Percentiles rank a stretch among this genome's conserved stretches.
Evolutionary conservation across 2,888 invertebrate genomes (phyloP).

Genomic region (Graphium colonna): DNA sequence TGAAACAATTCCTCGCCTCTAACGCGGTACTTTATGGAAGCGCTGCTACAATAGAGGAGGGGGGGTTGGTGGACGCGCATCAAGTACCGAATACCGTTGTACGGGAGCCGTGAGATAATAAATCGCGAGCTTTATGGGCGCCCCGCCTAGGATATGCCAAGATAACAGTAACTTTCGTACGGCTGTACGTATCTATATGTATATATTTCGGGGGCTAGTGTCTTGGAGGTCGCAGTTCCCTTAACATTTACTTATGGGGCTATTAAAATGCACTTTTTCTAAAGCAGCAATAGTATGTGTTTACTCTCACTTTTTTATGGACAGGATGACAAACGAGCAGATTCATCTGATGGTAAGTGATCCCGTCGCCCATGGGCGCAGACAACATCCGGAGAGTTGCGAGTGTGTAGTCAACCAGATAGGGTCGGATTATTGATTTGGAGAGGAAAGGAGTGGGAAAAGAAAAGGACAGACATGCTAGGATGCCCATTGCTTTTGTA

Average conservation of each 20-base stretch:
- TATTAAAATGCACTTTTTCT: slow-evolving; percentile 9
- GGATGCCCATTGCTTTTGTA: too few relatives aligned
- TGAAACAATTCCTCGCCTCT: slow-evolving; percentile 62
- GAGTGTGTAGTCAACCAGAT: too few relatives aligned
- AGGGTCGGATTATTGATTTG: too few relatives aligned
- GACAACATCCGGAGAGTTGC: too few relatives aligned
- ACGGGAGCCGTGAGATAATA: slow-evolving; percentile 60
- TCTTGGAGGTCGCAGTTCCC: slow-evolving; percentile 36
- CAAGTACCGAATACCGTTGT: slow-evolving; percentile 61
- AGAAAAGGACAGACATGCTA: too few relatives aligned
- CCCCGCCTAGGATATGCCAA: slow-evolving; percentile 80
- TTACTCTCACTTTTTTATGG: too few relatives aligned
- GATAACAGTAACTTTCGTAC: slow-evolving; percentile 81
- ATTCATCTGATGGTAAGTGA: too few relatives aligned
- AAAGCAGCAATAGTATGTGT: slow-evolving; percentile 3
- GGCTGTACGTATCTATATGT: slow-evolving; percentile 55
- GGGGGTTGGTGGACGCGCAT: slow-evolving; percentile 73
- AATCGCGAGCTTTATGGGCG: slow-evolving; percentile 67
- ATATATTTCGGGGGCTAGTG: slow-evolving; percentile 52
- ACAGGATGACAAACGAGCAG: too few relatives aligned
- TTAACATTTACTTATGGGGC: not conserved
- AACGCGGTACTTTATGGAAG: slow-evolving; percentile 64
- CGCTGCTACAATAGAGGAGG: slow-evolving; percentile 79
- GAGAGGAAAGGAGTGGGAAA: too few relatives aligned
- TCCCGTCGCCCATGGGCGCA: too few relatives aligned